Evolutionary conservation across 2,113 vertebrate species (phyloP).

Genomic region (Sylvilagus bachmani): DNA sequence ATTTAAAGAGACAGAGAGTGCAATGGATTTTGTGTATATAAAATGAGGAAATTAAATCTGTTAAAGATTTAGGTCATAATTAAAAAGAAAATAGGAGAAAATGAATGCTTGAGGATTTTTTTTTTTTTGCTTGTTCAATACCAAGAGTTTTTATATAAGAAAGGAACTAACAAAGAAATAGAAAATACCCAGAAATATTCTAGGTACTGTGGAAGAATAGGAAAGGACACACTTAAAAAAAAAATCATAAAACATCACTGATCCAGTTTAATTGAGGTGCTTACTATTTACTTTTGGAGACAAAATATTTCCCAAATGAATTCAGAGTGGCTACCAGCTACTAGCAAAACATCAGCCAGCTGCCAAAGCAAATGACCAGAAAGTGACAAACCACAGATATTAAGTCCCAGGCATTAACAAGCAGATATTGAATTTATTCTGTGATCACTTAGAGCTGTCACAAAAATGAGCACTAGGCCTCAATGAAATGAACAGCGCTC

Average conservation of each 20-base stretch:
- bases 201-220: neutral
- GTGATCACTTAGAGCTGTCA: constrained; percentile 5
- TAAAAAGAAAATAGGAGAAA: neutral
- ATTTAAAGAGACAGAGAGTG: neutral
- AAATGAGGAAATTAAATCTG: neutral
- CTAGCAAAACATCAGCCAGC: neutral
- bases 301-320: neutral
- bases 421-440: neutral
- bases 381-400: neutral
- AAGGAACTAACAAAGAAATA: neutral
- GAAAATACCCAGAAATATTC: neutral
- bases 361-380: neutral
- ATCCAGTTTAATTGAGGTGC: neutral
- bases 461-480: neutral
- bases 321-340: neutral
- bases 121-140: neutral
- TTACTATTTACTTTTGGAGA: neutral
- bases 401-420: neutral
- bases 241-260: neutral
- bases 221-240: neutral
- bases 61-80: neutral
- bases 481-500: neutral
- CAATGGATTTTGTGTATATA: neutral
- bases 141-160: neutral
- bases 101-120: neutral